These are phyloP conservation scores for Bradypodion pumilum DNA, from an alignment of 2,797 vertebrate genomes.

Conservation along the genomic window DNA sequence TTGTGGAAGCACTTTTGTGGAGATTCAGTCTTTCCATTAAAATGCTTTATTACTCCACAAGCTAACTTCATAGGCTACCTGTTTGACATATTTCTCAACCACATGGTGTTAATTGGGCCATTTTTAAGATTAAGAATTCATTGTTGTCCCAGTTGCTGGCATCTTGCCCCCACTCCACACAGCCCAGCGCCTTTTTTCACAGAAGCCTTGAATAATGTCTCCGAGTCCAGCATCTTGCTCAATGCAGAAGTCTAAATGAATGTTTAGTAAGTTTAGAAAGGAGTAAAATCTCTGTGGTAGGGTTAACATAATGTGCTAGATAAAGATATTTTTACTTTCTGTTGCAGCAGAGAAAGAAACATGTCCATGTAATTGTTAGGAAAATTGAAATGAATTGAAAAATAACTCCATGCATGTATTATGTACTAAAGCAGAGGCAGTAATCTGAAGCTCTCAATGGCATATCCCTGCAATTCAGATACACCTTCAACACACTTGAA, in stretches of 20 bases:
- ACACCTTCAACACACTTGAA: background rate
- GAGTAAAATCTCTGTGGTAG: too few species aligned
- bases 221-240: too few species aligned
- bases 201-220: too few species aligned
- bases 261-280: too few species aligned
- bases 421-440: background rate
- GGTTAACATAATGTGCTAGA: background rate
- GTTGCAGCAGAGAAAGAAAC: background rate
- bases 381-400: background rate
- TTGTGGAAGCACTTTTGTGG: slow-evolving; percentile 53
- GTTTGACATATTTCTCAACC: slow-evolving; percentile 20
- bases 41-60: slow-evolving; percentile 63
- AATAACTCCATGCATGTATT: background rate
- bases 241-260: too few species aligned
- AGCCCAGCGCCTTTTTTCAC: background rate
- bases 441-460: background rate
- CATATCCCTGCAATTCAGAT: background rate
- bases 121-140: slow-evolving; percentile 39
- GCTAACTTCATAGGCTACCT: slow-evolving; percentile 12
- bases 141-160: background rate
- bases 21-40: slow-evolving; percentile 45
- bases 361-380: background rate
- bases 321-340: background rate
- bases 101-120: slow-evolving; percentile 44
- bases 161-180: background rate